These are phyloP conservation scores for Tubulanus polymorphus DNA, from an alignment of 2,888 invertebrate species.

Conservation along the genomic window DNA sequence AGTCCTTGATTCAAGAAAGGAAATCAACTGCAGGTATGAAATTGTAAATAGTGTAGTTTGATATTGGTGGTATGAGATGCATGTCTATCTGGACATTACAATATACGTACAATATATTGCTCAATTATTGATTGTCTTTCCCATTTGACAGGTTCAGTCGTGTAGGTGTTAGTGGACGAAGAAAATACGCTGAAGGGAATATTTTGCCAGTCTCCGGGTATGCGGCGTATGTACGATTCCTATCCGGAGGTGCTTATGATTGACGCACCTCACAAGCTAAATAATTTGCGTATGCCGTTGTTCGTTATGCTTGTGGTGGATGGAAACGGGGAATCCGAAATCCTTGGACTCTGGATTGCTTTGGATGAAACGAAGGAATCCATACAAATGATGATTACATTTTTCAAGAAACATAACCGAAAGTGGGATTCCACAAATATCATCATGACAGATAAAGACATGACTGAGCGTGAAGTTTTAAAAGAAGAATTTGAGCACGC, in stretches of 20 bases:
- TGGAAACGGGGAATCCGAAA: conserved; percentile 19
- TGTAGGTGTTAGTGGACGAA: not conserved
- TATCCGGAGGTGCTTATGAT: conserved; percentile 17
- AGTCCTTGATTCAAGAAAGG: not conserved
- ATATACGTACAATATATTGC: too few relatives aligned
- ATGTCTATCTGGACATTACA: too few relatives aligned
- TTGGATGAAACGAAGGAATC: conserved; percentile 12
- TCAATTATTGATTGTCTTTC: too few relatives aligned
- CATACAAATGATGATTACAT: conserved; percentile 11
- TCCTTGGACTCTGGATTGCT: conserved; percentile 18
- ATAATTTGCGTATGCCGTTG: conserved; percentile 18
- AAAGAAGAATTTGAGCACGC: conserved; percentile 16
- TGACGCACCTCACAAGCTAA: conserved; percentile 18
- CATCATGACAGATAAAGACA: conserved; percentile 22
- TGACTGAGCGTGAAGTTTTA: conserved; percentile 16
- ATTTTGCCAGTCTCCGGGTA: conserved; percentile 12
- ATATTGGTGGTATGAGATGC: too few relatives aligned
- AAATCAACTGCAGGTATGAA: not conserved
- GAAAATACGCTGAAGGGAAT: conserved; percentile 4
- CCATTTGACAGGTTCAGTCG: not conserved
- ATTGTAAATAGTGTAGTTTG: too few relatives aligned
- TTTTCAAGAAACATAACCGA: conserved; percentile 14
- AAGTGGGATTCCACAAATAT: not conserved
- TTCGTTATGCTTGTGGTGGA: conserved; percentile 13
- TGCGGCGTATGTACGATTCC: conserved; percentile 10